Evolutionary conservation across 2,888 invertebrate species (phyloP).

Genomic region (Pedicia rivosa): DNA sequence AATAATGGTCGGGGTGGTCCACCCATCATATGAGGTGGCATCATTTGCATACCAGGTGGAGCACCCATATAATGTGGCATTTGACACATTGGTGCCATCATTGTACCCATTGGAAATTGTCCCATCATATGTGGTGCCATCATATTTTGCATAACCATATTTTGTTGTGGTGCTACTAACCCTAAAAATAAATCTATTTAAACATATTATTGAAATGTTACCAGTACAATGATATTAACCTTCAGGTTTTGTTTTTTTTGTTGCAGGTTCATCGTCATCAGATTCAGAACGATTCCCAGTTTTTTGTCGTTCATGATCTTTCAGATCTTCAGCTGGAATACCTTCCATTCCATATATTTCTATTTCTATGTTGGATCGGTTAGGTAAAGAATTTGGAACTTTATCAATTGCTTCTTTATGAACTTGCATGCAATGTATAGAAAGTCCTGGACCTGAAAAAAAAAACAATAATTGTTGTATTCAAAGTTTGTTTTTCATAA

Average conservation of each 20-base stretch:
- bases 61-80: slow-evolving; percentile 59
- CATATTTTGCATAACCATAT: slow-evolving; percentile 42
- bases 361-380: slow-evolving; percentile 95
- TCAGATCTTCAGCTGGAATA: slow-evolving; percentile 87
- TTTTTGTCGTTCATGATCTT: slow-evolving; percentile 85
- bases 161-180: slow-evolving; percentile 33
- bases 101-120: slow-evolving; percentile 39
- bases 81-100: slow-evolving; percentile 53
- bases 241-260: slow-evolving; percentile 56
- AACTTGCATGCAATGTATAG: slow-evolving; percentile 99
- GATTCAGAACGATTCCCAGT: slow-evolving; percentile 59
- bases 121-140: slow-evolving; percentile 42
- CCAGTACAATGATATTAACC: slow-evolving; percentile 31
- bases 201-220: slow-evolving; percentile 19
- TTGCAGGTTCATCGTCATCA: slow-evolving; percentile 68
- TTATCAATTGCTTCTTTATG: slow-evolving; percentile 99
- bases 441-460: slow-evolving; percentile 83
- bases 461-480: no score
- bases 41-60: slow-evolving; percentile 42
- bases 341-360: slow-evolving; percentile 99
- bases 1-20: slow-evolving; percentile 61
- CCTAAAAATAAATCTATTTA: no score
- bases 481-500: no score
- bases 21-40: slow-evolving; percentile 38
- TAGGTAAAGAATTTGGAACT: slow-evolving; percentile 96